Percentiles rank a stretch among this genome's conserved stretches.
phyloP scores from a whole-genome alignment of 2,797 vertebrate genomes.

The Sparus aurata region DNA sequence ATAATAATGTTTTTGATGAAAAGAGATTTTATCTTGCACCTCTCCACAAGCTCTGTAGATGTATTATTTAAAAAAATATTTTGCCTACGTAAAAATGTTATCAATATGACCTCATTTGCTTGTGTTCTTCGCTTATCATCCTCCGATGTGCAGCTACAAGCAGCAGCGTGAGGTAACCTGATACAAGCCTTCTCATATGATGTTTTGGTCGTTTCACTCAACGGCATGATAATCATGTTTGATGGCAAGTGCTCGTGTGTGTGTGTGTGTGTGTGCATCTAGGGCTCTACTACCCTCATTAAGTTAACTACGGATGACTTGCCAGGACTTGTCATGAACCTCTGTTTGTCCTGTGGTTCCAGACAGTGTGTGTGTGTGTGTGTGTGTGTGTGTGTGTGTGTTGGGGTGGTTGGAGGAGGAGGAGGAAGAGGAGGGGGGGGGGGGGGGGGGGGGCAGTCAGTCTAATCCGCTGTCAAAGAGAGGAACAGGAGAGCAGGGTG shows the following conservation, averaged over 20 bases:
- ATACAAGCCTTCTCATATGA: slow-evolving; percentile 59
- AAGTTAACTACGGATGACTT: slow-evolving; percentile 73
- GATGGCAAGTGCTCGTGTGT: slow-evolving; percentile 44
- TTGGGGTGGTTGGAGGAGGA: too few species aligned
- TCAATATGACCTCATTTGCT: slow-evolving; percentile 16
- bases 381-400: slow-evolving; percentile 13
- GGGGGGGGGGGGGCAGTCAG: slow-evolving; percentile 25
- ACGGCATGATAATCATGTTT: slow-evolving; percentile 60
- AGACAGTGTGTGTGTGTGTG: slow-evolving; percentile 31
- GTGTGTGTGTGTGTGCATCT: slow-evolving; percentile 20
- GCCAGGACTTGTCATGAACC: slow-evolving; percentile 74
- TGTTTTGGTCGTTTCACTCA: slow-evolving; percentile 76
- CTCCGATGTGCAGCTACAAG: slow-evolving; percentile 26
- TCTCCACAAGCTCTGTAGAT: too few species aligned
- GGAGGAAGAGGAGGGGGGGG: not conserved
- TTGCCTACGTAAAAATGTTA: too few species aligned
- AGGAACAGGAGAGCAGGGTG: slow-evolving; percentile 46
- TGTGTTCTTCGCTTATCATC: slow-evolving; percentile 21
- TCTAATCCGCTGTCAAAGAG: slow-evolving; percentile 66
- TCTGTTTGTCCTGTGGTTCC: slow-evolving; percentile 60
- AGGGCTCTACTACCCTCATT: slow-evolving; percentile 68
- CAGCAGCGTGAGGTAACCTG: slow-evolving; percentile 47
- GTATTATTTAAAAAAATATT: too few species aligned
- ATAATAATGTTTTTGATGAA: too few species aligned
- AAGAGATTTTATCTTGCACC: too few species aligned